Conservation (phyloP, 1,140 invertebrate species). For the Campoletis sonorensis region DNA sequence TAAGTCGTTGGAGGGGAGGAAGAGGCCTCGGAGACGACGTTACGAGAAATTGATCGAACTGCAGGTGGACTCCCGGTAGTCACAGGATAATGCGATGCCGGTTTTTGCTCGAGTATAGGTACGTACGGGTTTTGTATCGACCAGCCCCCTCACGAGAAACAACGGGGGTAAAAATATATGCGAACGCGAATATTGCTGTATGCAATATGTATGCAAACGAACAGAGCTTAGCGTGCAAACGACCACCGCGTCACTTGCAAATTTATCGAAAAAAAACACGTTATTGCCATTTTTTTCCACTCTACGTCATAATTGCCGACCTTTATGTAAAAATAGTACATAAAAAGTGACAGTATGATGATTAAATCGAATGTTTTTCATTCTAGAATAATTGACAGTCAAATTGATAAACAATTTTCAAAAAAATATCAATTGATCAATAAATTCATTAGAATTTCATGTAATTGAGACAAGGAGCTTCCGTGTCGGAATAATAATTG, state of each 20-base stretch:
- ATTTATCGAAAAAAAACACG: constrained; percentile 12
- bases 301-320: not conserved
- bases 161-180: constrained; percentile 35
- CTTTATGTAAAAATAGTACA: not conserved
- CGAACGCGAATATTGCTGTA: not conserved
- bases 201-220: not conserved
- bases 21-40: constrained; percentile 14
- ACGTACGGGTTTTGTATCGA: constrained; percentile 49
- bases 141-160: constrained; percentile 33
- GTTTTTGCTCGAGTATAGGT: constrained; percentile 54
- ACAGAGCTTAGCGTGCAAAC: constrained; percentile 21
- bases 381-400: too few relatives aligned
- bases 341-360: too few relatives aligned
- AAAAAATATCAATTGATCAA: too few relatives aligned
- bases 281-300: not conserved
- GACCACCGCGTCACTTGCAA: not conserved
- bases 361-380: too few relatives aligned
- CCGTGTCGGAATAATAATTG: too few relatives aligned
- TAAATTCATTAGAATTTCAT: too few relatives aligned
- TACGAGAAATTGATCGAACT: constrained; percentile 72
- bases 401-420: too few relatives aligned
- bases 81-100: constrained; percentile 55
- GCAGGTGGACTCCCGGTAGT: constrained; percentile 61
- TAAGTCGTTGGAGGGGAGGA: constrained; percentile 12
- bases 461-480: too few relatives aligned